Percentiles rank a stretch among this genome's conserved stretches.
phyloP scores from a whole-genome alignment of 1,140 invertebrate species.

The Dinothrombium tinctorium region DNA sequence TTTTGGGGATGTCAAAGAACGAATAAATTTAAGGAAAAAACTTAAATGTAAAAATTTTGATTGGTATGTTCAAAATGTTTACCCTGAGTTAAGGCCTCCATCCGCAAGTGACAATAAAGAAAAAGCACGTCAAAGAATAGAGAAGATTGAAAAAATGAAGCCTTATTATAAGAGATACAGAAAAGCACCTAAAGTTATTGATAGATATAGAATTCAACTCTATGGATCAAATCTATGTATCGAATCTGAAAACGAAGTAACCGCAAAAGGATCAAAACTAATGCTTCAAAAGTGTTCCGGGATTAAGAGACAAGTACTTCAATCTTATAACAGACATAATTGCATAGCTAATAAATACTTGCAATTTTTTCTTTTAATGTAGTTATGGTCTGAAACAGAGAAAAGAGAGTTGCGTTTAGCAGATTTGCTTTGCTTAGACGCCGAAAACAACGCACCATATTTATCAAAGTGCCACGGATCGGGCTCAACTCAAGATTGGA shows the following conservation, averaged over 20 bases:
- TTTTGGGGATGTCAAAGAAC: slow-evolving; percentile 52
- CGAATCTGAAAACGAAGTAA: slow-evolving; percentile 48
- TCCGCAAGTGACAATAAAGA: slow-evolving; percentile 8
- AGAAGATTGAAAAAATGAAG: slow-evolving; percentile 37
- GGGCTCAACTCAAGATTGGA: slow-evolving; percentile 69
- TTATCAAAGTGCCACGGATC: slow-evolving; percentile 77
- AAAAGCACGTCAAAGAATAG: slow-evolving; percentile 23
- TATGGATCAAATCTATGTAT: slow-evolving; percentile 43
- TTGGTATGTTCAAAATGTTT: slow-evolving; percentile 83
- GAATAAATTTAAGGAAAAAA: slow-evolving; percentile 37
- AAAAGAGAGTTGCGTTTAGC: slow-evolving; percentile 60
- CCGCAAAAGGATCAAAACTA: slow-evolving; percentile 44
- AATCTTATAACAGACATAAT: neutral
- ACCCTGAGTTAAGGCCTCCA: slow-evolving; percentile 42
- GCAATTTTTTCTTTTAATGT: slow-evolving; percentile 13
- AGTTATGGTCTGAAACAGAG: slow-evolving; percentile 67
- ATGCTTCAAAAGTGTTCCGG: slow-evolving; percentile 39
- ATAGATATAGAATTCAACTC: slow-evolving; percentile 34
- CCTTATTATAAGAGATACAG: neutral
- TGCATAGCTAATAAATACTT: slow-evolving; percentile 9
- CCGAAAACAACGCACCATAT: slow-evolving; percentile 32
- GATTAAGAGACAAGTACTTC: slow-evolving; percentile 35
- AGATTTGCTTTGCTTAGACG: slow-evolving; percentile 59
- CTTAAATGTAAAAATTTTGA: slow-evolving; percentile 63
- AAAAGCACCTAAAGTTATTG: slow-evolving; percentile 12